A percentile compares a stretch with the other conserved stretches of the same genome.
Evolutionary conservation across 2,113 vertebrate genomes (phyloP).

Genomic region (Climacteris rufus): DNA sequence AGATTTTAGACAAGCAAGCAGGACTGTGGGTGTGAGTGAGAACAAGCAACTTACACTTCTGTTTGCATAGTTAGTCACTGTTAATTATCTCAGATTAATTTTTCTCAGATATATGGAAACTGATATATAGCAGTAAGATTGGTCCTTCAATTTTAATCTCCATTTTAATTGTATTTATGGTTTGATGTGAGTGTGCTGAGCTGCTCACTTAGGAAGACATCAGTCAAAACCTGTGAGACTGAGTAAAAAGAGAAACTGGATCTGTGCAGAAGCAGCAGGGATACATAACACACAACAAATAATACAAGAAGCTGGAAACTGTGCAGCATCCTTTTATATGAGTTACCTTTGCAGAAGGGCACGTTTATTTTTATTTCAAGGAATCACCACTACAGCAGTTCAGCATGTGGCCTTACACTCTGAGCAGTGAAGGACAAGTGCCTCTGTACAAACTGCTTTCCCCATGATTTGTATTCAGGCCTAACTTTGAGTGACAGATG

Average conservation of each 20-base stretch:
- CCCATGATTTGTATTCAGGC: background rate
- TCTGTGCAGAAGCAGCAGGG: background rate
- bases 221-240: background rate
- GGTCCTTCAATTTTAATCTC: background rate
- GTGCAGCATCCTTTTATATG: background rate
- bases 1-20: background rate
- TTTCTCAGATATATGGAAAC: background rate
- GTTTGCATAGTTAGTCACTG: background rate
- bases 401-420: accelerated
- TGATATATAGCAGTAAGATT: background rate
- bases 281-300: background rate
- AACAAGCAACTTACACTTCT: background rate
- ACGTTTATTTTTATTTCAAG: background rate
- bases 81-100: background rate
- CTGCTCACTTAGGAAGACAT: background rate
- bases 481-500: background rate
- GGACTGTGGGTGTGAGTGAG: background rate
- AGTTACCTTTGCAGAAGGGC: background rate
- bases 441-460: background rate
- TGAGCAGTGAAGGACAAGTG: background rate
- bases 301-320: background rate
- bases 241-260: background rate
- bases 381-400: background rate
- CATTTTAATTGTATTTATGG: background rate
- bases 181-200: background rate